These are phyloP conservation scores for Atethmia centrago DNA, from an alignment of 2,888 invertebrate species.

Conservation along the genomic window DNA sequence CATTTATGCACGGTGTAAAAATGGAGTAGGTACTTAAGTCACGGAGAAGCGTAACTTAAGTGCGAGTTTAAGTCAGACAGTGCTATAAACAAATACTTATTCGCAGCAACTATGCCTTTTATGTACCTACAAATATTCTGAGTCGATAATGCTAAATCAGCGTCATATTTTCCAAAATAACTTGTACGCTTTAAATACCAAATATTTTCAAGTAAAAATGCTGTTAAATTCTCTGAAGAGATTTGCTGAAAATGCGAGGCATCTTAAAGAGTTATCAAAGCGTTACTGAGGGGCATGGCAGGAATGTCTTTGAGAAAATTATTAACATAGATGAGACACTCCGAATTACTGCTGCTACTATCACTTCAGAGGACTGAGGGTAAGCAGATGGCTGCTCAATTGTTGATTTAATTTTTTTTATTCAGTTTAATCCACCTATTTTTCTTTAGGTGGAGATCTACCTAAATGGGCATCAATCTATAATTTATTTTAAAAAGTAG, in stretches of 20 bases:
- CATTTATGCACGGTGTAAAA: too few relatives aligned
- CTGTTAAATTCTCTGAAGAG: slow-evolving; percentile 30
- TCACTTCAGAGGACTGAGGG: slow-evolving; percentile 60
- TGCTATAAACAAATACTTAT: too few relatives aligned
- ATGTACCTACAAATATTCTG: background rate
- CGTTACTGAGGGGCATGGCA: slow-evolving; percentile 73
- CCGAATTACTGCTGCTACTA: slow-evolving; percentile 76
- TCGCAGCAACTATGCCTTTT: background rate
- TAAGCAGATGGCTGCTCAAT: slow-evolving; percentile 49
- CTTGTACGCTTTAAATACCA: slow-evolving; percentile 6
- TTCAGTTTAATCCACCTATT: background rate
- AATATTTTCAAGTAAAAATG: slow-evolving; percentile 28
- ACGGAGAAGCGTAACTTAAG: too few relatives aligned
- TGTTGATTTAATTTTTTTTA: background rate
- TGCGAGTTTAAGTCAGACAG: too few relatives aligned
- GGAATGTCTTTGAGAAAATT: slow-evolving; percentile 88
- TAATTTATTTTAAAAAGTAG: background rate
- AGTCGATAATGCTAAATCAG: background rate
- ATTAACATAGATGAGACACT: slow-evolving; percentile 79
- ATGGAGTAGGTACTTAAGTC: too few relatives aligned
- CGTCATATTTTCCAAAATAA: slow-evolving; percentile 4
- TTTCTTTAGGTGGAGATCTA: background rate
- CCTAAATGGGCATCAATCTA: background rate
- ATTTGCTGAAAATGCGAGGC: slow-evolving; percentile 70
- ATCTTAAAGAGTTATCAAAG: slow-evolving; percentile 87